These are phyloP conservation scores for Gari tellinella DNA, from an alignment of 2,888 invertebrate genomes.

Conservation along the genomic window DNA sequence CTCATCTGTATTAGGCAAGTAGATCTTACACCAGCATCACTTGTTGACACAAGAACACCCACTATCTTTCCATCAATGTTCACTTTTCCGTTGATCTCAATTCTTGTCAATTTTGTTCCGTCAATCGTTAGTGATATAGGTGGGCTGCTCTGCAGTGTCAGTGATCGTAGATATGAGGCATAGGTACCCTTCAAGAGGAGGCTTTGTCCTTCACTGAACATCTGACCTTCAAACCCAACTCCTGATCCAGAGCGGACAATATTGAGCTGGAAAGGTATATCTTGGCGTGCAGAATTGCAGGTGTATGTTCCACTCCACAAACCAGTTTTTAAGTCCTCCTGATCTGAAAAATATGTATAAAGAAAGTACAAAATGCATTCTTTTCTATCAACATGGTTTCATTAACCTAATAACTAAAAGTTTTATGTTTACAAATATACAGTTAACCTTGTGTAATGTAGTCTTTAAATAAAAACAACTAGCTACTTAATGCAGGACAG, in stretches of 20 bases:
- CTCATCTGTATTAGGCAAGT: neutral
- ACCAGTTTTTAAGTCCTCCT: constrained; percentile 30
- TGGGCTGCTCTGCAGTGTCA: constrained; percentile 36
- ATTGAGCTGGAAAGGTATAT: constrained; percentile 32
- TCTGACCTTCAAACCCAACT: constrained; percentile 34
- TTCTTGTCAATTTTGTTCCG: constrained; percentile 37
- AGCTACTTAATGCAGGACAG: too few relatives aligned
- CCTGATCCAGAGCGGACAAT: constrained; percentile 33
- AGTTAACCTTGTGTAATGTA: too few relatives aligned
- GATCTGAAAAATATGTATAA: constrained; percentile 34
- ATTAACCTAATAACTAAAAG: too few relatives aligned
- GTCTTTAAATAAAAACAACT: too few relatives aligned
- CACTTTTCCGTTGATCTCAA: constrained; percentile 45
- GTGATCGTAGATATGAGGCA: constrained; percentile 20
- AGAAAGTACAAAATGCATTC: too few relatives aligned
- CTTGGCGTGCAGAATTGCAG: constrained; percentile 24
- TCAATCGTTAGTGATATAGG: constrained; percentile 11
- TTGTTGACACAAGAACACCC: constrained; percentile 17
- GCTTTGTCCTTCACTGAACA: constrained; percentile 16
- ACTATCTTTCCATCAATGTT: constrained; percentile 29
- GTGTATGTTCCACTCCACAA: constrained; percentile 48
- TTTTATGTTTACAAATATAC: too few relatives aligned
- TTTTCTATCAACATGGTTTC: too few relatives aligned
- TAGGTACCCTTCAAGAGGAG: constrained; percentile 45
- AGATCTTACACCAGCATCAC: too few relatives aligned